Percentiles rank a stretch among this genome's conserved stretches.
Conservation (phyloP, 2,888 invertebrate species). For the Cataglyphis rosenhaueri region DNA sequence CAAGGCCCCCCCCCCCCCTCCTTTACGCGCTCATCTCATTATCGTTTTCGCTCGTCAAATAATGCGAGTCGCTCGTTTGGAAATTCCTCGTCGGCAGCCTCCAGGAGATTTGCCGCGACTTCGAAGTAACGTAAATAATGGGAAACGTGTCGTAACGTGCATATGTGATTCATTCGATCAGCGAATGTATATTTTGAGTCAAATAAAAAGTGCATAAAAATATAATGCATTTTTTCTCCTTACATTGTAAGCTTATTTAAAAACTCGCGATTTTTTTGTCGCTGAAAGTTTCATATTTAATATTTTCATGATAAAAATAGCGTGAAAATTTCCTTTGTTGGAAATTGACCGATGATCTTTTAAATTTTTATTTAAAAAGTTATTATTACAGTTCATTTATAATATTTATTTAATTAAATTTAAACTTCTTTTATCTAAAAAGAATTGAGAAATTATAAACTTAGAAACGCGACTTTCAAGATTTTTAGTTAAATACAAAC, state of each 20-base stretch:
- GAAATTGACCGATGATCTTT: neutral
- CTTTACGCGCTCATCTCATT: constrained; percentile 59
- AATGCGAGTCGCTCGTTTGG: constrained; percentile 63
- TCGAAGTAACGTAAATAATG: neutral
- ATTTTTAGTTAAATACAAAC: neutral
- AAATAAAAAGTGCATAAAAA: constrained; percentile 2
- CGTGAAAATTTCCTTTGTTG: no score
- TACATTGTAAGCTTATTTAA: neutral
- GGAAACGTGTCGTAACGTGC: constrained; percentile 9
- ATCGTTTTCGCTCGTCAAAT: constrained; percentile 70
- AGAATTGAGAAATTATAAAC: neutral
- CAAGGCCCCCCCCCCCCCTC: constrained; percentile 57
- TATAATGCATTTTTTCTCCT: neutral
- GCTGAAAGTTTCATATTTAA: neutral
- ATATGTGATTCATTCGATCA: constrained; percentile 27
- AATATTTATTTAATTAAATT: neutral
- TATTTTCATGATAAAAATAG: neutral
- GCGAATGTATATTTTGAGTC: constrained; percentile 14
- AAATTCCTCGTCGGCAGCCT: constrained; percentile 54
- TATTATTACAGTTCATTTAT: neutral
- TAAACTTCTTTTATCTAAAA: neutral
- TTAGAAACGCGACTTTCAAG: constrained; percentile 2
- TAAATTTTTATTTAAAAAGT: neutral
- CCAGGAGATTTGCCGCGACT: constrained; percentile 27
- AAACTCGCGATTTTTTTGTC: neutral